Evolutionary conservation across 2,888 invertebrate genomes (phyloP), one percentile per base, ranked within the genome.

Genomic region (Pyralis farinalis): DNA sequence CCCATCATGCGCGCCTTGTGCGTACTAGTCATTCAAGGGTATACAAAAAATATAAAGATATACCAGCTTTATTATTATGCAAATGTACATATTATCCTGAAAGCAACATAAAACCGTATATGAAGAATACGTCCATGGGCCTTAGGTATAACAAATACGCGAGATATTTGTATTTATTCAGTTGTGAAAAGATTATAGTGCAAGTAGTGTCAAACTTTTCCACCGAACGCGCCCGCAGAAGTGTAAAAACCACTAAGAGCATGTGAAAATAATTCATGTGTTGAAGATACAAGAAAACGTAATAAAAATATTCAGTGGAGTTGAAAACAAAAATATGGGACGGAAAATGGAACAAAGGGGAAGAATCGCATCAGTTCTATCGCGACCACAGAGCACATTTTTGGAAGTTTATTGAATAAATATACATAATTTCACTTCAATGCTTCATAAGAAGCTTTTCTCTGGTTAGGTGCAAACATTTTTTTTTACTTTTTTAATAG

Each of bases 311-410:
- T 79, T 78, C 77, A 80, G 63, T 76, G 71, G 67, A 78, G 75
- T 79, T 78, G 78, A 82, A 80, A 81, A 82, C 76, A 77, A 78
- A 80, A 80, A 80, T 79, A 77, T 82, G 72, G 62, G 69, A 73
- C 62, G 72, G 71, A 78, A 79, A 79, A 77, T 76, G 71, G 74
- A 73, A 74, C 71, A 71, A 70, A 71, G 70, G 66, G 70, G 69
- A 63, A 72, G 28, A 76, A 78, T 75, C 71, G 71, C 71, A 77
- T 77, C 76, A 74, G 70, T 80, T 73, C 72, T 72, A 62, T 55
- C 65, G 63, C 73, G 66, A 74, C 74, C 69, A 74, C 63, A 66
- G 65, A 60, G 75, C 71, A 77, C 74, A 78, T 76, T 80, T 73
- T 78, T 67, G 73, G 63, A 72, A 67, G 66, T 79, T 80, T 80